Evolutionary conservation across 2,888 invertebrate species (phyloP).

Genomic region (Agrotis clavis): DNA sequence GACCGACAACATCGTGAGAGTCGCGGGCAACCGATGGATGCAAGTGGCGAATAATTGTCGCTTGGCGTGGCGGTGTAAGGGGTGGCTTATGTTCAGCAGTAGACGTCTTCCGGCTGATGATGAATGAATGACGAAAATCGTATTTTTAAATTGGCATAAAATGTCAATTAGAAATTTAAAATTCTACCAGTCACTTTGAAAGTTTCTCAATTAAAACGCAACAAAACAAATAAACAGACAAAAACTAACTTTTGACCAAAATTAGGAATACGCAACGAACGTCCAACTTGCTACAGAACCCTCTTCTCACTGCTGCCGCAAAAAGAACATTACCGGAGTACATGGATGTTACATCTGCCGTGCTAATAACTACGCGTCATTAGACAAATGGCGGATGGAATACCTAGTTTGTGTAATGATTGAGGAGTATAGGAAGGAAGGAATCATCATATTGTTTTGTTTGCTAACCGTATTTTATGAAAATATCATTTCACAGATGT

Average conservation of each 20-base stretch:
- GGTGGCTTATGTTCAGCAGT: too few relatives aligned
- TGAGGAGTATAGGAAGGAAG: background rate
- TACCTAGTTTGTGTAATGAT: slow-evolving; percentile 18
- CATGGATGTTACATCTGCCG: slow-evolving; percentile 38
- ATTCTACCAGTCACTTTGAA: background rate
- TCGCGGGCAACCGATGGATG: too few relatives aligned
- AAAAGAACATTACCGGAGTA: slow-evolving; percentile 49
- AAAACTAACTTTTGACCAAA: slow-evolving; percentile 20
- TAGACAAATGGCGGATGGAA: slow-evolving; percentile 30
- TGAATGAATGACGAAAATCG: too few relatives aligned
- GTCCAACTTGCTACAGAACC: slow-evolving; percentile 30
- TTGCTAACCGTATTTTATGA: too few relatives aligned
- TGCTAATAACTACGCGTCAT: slow-evolving; percentile 49
- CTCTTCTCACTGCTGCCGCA: slow-evolving; percentile 38
- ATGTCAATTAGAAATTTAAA: too few relatives aligned
- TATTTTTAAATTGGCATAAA: too few relatives aligned
- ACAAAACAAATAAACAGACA: slow-evolving; percentile 3
- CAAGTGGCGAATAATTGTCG: too few relatives aligned
- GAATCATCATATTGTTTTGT: too few relatives aligned
- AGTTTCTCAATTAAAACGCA: background rate
- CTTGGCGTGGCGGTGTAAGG: too few relatives aligned
- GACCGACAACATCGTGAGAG: too few relatives aligned
- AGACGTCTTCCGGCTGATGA: too few relatives aligned
- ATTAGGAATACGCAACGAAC: slow-evolving; percentile 27
- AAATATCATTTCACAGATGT: too few relatives aligned